Conservation (phyloP, 1,140 invertebrate genomes). For the Microvelia longipes region DNA sequence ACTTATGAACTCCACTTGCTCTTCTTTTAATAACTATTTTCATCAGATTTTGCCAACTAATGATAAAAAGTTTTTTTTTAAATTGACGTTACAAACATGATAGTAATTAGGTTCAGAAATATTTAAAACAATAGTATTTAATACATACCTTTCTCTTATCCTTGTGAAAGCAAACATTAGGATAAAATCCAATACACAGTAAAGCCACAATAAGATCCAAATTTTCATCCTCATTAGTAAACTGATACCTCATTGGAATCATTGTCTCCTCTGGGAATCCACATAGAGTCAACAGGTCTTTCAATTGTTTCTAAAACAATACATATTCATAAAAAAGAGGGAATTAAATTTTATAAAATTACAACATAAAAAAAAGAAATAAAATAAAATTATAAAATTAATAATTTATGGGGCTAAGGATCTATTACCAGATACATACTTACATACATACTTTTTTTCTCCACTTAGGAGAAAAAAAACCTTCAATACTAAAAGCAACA, state of each 20-base stretch:
- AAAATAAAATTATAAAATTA: background rate
- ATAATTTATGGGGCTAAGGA: no score
- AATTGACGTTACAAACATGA: background rate
- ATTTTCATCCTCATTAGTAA: conserved; percentile 54
- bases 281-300: conserved; percentile 58
- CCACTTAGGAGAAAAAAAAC: no score
- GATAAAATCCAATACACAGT: conserved; percentile 81
- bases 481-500: no score
- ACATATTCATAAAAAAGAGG: conserved; percentile 9
- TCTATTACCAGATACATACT: no score
- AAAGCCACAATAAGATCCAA: conserved; percentile 75
- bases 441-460: no score
- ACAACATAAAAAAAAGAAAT: no score
- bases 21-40: no score
- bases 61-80: background rate
- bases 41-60: no score
- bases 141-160: conserved; percentile 67
- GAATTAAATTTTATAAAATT: no score
- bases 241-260: conserved; percentile 53
- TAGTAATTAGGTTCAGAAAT: background rate
- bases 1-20: no score
- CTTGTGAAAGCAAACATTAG: conserved; percentile 90
- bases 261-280: conserved; percentile 85
- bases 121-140: conserved; percentile 2
- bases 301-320: conserved; percentile 55